Evolutionary conservation across 2,113 vertebrate species (phyloP).

Genomic region (Pycnonotus jocosus): DNA sequence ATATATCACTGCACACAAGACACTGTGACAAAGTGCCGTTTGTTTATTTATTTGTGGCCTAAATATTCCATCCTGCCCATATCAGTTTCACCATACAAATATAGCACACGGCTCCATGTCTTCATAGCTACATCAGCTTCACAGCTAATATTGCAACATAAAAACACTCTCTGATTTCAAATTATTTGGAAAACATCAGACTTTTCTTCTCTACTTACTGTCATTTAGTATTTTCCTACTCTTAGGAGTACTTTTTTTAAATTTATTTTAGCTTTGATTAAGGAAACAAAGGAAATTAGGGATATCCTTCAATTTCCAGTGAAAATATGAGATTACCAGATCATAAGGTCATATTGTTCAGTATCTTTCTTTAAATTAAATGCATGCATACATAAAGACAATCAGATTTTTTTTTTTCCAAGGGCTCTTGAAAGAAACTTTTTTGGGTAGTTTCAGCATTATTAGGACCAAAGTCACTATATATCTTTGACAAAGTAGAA

Average conservation of each 20-base stretch:
- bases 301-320: not conserved
- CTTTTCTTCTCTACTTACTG: not conserved
- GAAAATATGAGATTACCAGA: not conserved
- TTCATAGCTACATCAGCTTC: not conserved
- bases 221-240: not conserved
- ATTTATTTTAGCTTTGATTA: not conserved
- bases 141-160: rapidly evolving
- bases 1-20: not conserved
- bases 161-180: not conserved
- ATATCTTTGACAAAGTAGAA: not conserved
- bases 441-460: not conserved
- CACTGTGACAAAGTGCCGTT: rapidly evolving
- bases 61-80: not conserved
- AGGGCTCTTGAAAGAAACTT: not conserved
- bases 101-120: not conserved
- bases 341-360: not conserved
- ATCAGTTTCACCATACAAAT: not conserved
- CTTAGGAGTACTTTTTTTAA: not conserved
- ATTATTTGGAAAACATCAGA: not conserved
- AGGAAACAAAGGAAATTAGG: not conserved
- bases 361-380: not conserved
- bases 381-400: not conserved
- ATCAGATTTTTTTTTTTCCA: not conserved
- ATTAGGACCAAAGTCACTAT: not conserved
- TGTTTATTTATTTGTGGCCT: not conserved